Percentiles rank a stretch among this genome's conserved stretches.
phyloP scores from a whole-genome alignment of 2,797 vertebrate genomes.

The Helarctos malayanus region DNA sequence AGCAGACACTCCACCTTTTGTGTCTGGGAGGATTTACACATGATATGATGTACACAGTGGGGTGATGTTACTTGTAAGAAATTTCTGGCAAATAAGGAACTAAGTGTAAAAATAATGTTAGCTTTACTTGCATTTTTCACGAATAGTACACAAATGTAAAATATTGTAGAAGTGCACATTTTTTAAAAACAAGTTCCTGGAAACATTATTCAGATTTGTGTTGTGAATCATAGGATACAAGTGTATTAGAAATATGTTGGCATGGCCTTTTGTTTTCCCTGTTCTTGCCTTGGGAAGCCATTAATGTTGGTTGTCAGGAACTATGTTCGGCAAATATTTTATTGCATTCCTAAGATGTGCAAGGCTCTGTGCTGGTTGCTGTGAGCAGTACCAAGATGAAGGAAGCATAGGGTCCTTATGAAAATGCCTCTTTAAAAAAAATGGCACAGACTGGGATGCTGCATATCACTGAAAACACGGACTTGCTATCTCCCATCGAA shows the following conservation, averaged over 20 bases:
- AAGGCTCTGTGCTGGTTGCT: background rate
- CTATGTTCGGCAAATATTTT: conserved; percentile 55
- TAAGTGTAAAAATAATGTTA: background rate
- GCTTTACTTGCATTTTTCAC: conserved; percentile 70
- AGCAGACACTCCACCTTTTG: background rate
- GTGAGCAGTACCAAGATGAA: background rate
- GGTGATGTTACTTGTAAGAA: background rate
- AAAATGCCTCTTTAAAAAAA: background rate
- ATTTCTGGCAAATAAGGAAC: conserved; percentile 66
- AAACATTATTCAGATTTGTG: conserved; percentile 47
- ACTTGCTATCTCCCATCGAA: background rate
- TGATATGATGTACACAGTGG: background rate
- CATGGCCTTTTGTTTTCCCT: conserved; percentile 32
- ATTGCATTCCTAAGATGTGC: conserved; percentile 37
- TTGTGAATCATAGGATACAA: conserved; percentile 56
- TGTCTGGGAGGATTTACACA: background rate
- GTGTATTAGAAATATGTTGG: background rate
- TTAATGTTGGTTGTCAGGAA: conserved; percentile 45
- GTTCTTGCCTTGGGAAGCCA: conserved; percentile 20
- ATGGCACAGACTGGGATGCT: background rate
- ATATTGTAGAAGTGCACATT: conserved; percentile 47
- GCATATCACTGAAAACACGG: background rate
- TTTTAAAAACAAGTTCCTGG: conserved; percentile 60
- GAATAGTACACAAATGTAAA: conserved; percentile 38
- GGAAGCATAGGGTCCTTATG: background rate